A percentile compares a stretch with the other conserved stretches of the same genome.
These are phyloP conservation scores for Trachurus trachurus DNA, from an alignment of 2,797 vertebrate species.

Conservation along the genomic window DNA sequence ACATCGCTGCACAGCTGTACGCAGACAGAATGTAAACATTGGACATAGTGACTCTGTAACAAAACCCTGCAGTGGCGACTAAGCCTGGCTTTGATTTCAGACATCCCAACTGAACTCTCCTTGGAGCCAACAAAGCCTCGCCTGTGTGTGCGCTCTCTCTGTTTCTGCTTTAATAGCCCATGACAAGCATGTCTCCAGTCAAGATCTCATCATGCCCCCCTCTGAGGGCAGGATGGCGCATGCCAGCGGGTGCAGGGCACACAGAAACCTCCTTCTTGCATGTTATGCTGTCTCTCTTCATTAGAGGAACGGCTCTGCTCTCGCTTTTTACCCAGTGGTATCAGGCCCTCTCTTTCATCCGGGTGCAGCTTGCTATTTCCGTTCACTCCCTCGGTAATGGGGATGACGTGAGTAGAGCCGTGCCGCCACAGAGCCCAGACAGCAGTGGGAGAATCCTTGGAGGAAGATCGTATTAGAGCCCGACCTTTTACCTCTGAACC, in stretches of 20 bases:
- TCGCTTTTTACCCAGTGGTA: conserved; percentile 51
- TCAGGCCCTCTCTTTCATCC: conserved; percentile 53
- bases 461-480: conserved; percentile 65
- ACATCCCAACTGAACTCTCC: conserved; percentile 71
- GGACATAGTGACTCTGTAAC: conserved; percentile 50
- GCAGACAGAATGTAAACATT: conserved; percentile 45
- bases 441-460: conserved; percentile 66
- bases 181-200: conserved; percentile 78
- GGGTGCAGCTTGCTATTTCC: conserved; percentile 74
- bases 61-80: conserved; percentile 48
- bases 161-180: conserved; percentile 60
- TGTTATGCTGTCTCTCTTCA: conserved; percentile 62
- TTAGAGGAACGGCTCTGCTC: conserved; percentile 61
- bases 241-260: conserved; percentile 47
- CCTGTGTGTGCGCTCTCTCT: conserved; percentile 50
- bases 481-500: conserved; percentile 73
- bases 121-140: conserved; percentile 72
- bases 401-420: conserved; percentile 68
- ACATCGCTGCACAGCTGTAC: conserved; percentile 43
- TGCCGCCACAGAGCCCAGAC: conserved; percentile 57
- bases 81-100: conserved; percentile 77
- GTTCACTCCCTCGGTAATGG: conserved; percentile 64
- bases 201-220: conserved; percentile 58
- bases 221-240: conserved; percentile 52
- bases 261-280: conserved; percentile 53